Conservation (phyloP, 2,797 vertebrate species). For the Menidia menidia region DNA sequence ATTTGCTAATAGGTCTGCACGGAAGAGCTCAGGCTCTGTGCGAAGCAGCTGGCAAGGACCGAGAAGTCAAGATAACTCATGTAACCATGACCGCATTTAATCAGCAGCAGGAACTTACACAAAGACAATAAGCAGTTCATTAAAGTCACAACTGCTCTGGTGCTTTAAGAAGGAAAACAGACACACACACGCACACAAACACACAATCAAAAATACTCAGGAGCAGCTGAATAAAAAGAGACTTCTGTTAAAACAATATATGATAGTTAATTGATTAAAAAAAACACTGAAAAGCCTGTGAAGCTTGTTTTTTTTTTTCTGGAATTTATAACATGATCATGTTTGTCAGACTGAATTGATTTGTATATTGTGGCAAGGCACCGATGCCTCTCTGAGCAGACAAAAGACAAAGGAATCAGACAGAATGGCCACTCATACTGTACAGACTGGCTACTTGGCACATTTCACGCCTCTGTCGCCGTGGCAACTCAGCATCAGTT, state of each 20-base stretch:
- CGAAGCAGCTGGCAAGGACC: slow-evolving; percentile 67
- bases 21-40: slow-evolving; percentile 59
- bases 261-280: too few species aligned
- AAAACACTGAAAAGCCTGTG: slow-evolving; percentile 25
- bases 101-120: slow-evolving; percentile 66
- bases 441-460: slow-evolving; percentile 44
- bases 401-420: slow-evolving; percentile 65
- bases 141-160: slow-evolving; percentile 57
- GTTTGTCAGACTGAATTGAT: slow-evolving; percentile 60
- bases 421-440: slow-evolving; percentile 50
- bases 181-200: slow-evolving; percentile 33
- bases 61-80: slow-evolving; percentile 67
- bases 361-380: slow-evolving; percentile 43
- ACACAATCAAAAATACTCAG: background rate
- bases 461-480: slow-evolving; percentile 64
- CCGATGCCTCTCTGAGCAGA: slow-evolving; percentile 39
- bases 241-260: slow-evolving; percentile 29
- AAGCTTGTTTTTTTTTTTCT: slow-evolving; percentile 22
- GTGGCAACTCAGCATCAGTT: slow-evolving; percentile 72
- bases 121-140: slow-evolving; percentile 75
- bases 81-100: slow-evolving; percentile 73
- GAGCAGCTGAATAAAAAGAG: slow-evolving; percentile 33
- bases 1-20: slow-evolving; percentile 77
- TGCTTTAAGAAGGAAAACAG: slow-evolving; percentile 62
- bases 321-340: slow-evolving; percentile 40